These are phyloP conservation scores for Himalopsyche japonica DNA, from an alignment of 2,888 invertebrate genomes.

Conservation along the genomic window DNA sequence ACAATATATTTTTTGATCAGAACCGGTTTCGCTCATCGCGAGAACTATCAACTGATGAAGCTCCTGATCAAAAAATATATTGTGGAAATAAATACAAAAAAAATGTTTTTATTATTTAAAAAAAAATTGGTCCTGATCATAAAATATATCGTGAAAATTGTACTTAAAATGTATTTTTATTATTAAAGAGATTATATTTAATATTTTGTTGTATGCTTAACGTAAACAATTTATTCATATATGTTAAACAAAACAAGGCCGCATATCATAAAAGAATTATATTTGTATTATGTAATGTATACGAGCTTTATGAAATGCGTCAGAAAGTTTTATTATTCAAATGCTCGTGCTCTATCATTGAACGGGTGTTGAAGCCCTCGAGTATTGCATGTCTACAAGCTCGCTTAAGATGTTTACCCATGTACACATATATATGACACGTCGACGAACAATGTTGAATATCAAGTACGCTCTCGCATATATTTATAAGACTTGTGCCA, in stretches of 20 bases:
- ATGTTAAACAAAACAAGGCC: not conserved
- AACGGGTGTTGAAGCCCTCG: not conserved
- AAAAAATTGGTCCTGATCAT: too few relatives aligned
- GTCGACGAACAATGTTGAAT: not conserved
- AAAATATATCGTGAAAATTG: too few relatives aligned
- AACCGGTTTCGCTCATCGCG: too few relatives aligned
- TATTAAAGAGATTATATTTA: too few relatives aligned
- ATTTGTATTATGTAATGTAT: not conserved
- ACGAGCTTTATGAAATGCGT: not conserved
- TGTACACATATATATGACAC: not conserved
- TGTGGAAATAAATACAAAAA: too few relatives aligned
- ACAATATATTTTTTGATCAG: too few relatives aligned
- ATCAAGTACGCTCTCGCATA: not conserved
- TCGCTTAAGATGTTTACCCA: not conserved
- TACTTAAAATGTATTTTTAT: too few relatives aligned
- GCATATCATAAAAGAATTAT: not conserved
- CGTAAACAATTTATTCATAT: too few relatives aligned
- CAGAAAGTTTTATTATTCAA: not conserved
- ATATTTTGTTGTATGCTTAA: too few relatives aligned
- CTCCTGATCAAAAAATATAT: too few relatives aligned
- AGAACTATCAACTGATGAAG: too few relatives aligned
- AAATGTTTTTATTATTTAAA: too few relatives aligned
- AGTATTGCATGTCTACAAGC: not conserved
- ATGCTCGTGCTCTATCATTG: not conserved
- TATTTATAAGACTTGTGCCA: not conserved